Evolutionary conservation across 2,888 invertebrate species (phyloP).

Genomic region (Apotomis capreana): DNA sequence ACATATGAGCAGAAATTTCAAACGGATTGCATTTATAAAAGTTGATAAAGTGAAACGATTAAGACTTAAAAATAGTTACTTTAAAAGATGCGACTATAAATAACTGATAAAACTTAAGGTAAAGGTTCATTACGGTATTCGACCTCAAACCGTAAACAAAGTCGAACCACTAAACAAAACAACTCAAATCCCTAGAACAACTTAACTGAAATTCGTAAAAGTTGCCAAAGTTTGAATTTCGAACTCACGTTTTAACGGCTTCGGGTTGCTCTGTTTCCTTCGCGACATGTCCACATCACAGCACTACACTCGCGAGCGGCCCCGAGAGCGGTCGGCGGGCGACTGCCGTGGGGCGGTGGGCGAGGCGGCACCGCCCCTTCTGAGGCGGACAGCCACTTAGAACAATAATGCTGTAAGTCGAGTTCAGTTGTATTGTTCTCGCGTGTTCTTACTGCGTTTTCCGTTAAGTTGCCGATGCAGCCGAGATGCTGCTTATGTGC

Average conservation of each 20-base stretch:
- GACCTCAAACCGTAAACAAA: background rate
- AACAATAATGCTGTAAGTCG: background rate
- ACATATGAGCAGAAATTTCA: no score
- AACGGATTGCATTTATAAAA: no score
- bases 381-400: slow-evolving; percentile 6
- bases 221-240: slow-evolving; percentile 15
- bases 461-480: slow-evolving; percentile 4
- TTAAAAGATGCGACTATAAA: background rate
- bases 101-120: background rate
- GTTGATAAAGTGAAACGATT: background rate
- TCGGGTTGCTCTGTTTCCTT: slow-evolving; percentile 97
- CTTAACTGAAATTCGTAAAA: slow-evolving; percentile 5
- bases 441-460: slow-evolving; percentile 15
- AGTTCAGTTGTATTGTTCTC: background rate
- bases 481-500: slow-evolving; percentile 17
- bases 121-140: slow-evolving; percentile 1
- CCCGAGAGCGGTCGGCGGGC: slow-evolving; percentile 29
- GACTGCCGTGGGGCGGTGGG: slow-evolving; percentile 35
- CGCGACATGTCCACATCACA: slow-evolving; percentile 89
- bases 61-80: background rate
- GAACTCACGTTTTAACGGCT: slow-evolving; percentile 96
- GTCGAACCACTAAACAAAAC: background rate
- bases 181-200: background rate
- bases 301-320: slow-evolving; percentile 39
- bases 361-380: slow-evolving; percentile 34